Evolutionary conservation across 2,888 invertebrate species (phyloP), one percentile per base, ranked within the genome.

Genomic region (Pegoplata infirma): DNA sequence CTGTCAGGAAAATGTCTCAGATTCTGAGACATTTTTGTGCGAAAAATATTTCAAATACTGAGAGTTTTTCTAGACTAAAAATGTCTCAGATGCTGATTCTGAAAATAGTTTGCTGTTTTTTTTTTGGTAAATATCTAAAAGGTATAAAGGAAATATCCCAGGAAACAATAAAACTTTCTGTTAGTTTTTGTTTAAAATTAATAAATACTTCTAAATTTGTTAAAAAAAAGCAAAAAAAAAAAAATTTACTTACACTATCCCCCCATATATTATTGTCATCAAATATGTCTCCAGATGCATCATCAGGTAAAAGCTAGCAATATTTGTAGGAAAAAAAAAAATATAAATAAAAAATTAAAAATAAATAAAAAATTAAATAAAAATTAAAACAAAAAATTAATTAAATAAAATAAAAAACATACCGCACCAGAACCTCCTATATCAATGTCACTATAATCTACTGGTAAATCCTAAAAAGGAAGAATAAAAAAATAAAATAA

Each of bases 391-490:
- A 6, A n/a, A n/a, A n/a, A n/a, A n/a, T 61, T 44, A 49, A 46
- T 17, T 49, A 3, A 36, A 28, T 10, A 23, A 59, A 61, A 19
- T 51, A 55, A 10, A 66, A 63, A 59, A 81, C 76, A 67, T 76
- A 82, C 82, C 80, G 67, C 36, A 51, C 73, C 76, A 25, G 78
- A 72, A 56, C 64, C 76, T n/a, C 49, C 69, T 12, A 80, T 19
- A 56, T 82, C 80, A 47, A 75, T 58, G 16, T 79, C 81, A 73
- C 67, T 80, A 63, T 77, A 76, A 67, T 79, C 78, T 47, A 49
- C n/a, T 8, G 74, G 25, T n/a, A 76, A 17, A 23, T 80, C 75
- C 81, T 82, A 80, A 23, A 75, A 80, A 72, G 64, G n/a, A 69
- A 56, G 44, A 66, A 63, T 14, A 59, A 76, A 67, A 64, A 68